These are phyloP conservation scores for Drosophila guanche DNA, from an alignment of 1,140 invertebrate species.

Conservation along the genomic window DNA sequence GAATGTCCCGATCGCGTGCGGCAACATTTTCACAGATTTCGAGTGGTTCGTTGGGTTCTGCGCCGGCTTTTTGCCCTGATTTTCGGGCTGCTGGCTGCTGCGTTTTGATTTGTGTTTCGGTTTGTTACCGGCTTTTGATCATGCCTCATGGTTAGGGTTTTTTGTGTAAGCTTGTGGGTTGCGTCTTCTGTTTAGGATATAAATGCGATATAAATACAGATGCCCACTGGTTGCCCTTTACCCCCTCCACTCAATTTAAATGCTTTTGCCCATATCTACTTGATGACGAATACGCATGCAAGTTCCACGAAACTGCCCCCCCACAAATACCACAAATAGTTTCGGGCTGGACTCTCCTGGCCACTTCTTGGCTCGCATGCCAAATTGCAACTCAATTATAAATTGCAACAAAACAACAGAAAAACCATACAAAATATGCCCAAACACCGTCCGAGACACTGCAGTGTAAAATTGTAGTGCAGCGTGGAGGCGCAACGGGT, in stretches of 20 bases:
- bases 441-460: conserved; percentile 22
- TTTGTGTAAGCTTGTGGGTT: conserved; percentile 53
- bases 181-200: conserved; percentile 57
- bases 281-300: conserved; percentile 79
- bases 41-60: conserved; percentile 28
- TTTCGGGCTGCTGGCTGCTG: conserved; percentile 8
- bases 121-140: conserved; percentile 46
- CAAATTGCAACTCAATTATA: conserved; percentile 82
- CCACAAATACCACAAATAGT: conserved; percentile 65
- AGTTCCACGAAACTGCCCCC: conserved; percentile 71
- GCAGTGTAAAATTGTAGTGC: conserved; percentile 64
- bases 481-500: conserved; percentile 43
- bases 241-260: conserved; percentile 42
- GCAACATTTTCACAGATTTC: conserved; percentile 72
- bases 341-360: conserved; percentile 24
- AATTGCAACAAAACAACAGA: conserved; percentile 61
- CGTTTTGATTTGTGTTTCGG: conserved; percentile 69
- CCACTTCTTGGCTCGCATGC: conserved; percentile 60
- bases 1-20: conserved; percentile 79
- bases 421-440: conserved; percentile 34
- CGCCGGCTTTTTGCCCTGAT: conserved; percentile 35
- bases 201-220: conserved; percentile 59
- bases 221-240: conserved; percentile 47
- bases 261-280: conserved; percentile 40
- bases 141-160: conserved; percentile 28